Percentiles rank a stretch among this genome's conserved stretches.
These are phyloP conservation scores for Magallana ariakensis DNA, from an alignment of 1,140 invertebrate species.

Conservation along the genomic window DNA sequence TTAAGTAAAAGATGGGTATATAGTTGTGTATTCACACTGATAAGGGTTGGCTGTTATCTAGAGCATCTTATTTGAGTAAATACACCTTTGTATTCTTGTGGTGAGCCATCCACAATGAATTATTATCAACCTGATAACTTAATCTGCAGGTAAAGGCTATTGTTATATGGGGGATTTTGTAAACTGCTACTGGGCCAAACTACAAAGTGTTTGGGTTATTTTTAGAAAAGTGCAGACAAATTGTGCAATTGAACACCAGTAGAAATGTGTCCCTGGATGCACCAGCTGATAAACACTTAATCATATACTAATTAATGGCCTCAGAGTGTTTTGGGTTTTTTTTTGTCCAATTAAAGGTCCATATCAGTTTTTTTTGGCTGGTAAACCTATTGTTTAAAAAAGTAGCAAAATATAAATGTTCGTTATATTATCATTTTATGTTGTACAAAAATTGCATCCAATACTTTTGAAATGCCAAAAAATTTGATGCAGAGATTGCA, in stretches of 20 bases:
- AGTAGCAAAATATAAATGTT: too few relatives aligned
- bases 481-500: too few relatives aligned
- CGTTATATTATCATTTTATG: too few relatives aligned
- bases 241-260: neutral
- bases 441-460: too few relatives aligned
- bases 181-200: neutral
- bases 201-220: neutral
- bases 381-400: too few relatives aligned
- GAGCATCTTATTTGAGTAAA: slow-evolving; percentile 8
- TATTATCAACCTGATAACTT: slow-evolving; percentile 16
- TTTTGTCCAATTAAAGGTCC: too few relatives aligned
- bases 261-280: neutral
- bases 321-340: too few relatives aligned
- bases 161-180: slow-evolving; percentile 16
- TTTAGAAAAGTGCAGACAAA: slow-evolving; percentile 11
- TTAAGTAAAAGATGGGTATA: neutral
- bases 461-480: too few relatives aligned
- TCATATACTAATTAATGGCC: too few relatives aligned
- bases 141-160: slow-evolving; percentile 22
- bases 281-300: neutral
- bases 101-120: slow-evolving; percentile 6
- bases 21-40: slow-evolving; percentile 21
- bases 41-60: neutral
- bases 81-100: slow-evolving; percentile 28
- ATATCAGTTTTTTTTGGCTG: too few relatives aligned